Evolutionary conservation across 2,113 vertebrate genomes (phyloP).

Genomic region (Pantherophis guttatus): DNA sequence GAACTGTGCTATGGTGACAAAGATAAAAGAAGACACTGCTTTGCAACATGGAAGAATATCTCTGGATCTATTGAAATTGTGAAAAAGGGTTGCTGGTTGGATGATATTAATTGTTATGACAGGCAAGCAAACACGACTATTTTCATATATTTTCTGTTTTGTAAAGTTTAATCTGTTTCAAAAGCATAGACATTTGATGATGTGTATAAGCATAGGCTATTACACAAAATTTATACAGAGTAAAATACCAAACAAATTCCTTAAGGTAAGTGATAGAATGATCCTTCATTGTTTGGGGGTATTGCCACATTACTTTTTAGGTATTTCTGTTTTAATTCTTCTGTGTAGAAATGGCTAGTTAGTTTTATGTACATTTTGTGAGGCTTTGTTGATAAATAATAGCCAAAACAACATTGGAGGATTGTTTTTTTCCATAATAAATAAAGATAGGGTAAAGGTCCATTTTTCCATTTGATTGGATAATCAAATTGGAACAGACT

Average conservation of each 20-base stretch:
- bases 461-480: background rate
- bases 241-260: background rate
- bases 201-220: background rate
- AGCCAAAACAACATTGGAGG: background rate
- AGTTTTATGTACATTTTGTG: background rate
- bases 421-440: background rate
- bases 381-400: background rate
- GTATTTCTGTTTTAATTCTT: background rate
- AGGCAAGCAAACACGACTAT: conserved; percentile 71
- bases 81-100: conserved; percentile 97
- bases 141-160: conserved; percentile 7
- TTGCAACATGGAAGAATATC: conserved; percentile 96
- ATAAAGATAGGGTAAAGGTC: background rate
- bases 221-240: background rate
- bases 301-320: background rate
- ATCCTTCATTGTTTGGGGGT: background rate
- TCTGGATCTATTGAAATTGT: conserved; percentile 92
- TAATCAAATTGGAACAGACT: background rate
- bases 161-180: background rate
- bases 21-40: conserved; percentile 94
- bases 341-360: background rate
- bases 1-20: conserved; percentile 90
- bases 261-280: background rate
- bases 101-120: conserved; percentile 98
- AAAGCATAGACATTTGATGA: background rate